A percentile compares a stretch with the other conserved stretches of the same genome.
These are phyloP conservation scores for Listrodromus nycthemerus DNA, from an alignment of 2,888 invertebrate species.

Conservation along the genomic window DNA sequence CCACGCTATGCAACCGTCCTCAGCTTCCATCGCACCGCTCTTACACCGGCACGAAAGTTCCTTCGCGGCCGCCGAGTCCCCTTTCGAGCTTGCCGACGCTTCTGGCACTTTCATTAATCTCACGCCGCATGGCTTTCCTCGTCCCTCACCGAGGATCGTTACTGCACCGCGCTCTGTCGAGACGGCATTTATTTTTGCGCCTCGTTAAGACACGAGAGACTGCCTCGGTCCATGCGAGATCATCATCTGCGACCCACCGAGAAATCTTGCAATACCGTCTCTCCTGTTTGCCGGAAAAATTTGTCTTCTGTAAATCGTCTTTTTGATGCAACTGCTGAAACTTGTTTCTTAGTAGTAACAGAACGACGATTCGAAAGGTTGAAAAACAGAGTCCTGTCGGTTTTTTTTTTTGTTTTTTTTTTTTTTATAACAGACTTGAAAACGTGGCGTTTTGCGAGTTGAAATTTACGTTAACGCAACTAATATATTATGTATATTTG, in stretches of 20 bases:
- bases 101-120: slow-evolving; percentile 83
- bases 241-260: slow-evolving; percentile 4
- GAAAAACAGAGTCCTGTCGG: neutral
- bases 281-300: neutral
- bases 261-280: neutral
- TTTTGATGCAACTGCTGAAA: too few species aligned
- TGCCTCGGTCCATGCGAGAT: slow-evolving; percentile 35
- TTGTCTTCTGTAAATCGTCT: neutral
- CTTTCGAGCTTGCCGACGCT: slow-evolving; percentile 79
- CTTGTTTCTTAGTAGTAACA: too few species aligned
- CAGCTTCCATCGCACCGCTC: slow-evolving; percentile 70
- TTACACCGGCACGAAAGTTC: slow-evolving; percentile 67
- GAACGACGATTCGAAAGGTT: neutral
- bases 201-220: slow-evolving; percentile 77
- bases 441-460: too few species aligned
- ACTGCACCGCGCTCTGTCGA: slow-evolving; percentile 36
- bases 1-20: slow-evolving; percentile 50
- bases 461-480: too few species aligned
- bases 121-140: slow-evolving; percentile 75
- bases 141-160: slow-evolving; percentile 20
- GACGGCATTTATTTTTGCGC: slow-evolving; percentile 80
- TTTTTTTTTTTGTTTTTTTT: too few species aligned
- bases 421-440: too few species aligned
- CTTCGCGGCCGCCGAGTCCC: slow-evolving; percentile 68
- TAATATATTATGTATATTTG: too few species aligned